Conservation (phyloP, 2,113 vertebrate genomes). For the Ciconia maguari region DNA sequence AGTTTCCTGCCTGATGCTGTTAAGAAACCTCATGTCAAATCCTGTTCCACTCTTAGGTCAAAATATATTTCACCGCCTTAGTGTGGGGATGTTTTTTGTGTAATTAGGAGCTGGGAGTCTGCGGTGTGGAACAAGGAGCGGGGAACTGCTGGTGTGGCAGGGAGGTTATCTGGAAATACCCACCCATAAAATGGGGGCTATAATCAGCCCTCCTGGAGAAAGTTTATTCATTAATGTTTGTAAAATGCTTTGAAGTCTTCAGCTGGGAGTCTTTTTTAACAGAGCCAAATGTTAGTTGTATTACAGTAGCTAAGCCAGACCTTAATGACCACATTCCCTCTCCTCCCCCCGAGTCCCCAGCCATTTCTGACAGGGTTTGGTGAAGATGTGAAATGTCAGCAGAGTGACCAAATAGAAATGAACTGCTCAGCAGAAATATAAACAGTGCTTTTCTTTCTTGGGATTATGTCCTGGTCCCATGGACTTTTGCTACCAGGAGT, state of each 20-base stretch:
- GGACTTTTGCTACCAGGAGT: not conserved
- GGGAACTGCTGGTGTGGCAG: not conserved
- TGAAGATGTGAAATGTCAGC: constrained; percentile 54
- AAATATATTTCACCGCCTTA: not conserved
- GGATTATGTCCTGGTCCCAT: not conserved
- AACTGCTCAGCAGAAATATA: constrained; percentile 54
- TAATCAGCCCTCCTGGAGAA: constrained; percentile 9
- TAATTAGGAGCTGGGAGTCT: not conserved
- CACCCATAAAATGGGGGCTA: constrained; percentile 17
- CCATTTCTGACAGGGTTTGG: constrained; percentile 20
- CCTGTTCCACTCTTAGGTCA: not conserved
- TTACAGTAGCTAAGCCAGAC: constrained; percentile 41
- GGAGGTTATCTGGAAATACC: constrained; percentile 28
- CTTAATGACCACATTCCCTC: not conserved
- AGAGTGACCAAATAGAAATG: constrained; percentile 47
- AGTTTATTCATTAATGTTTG: constrained; percentile 35
- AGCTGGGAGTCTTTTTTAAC: not conserved
- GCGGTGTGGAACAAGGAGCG: not conserved
- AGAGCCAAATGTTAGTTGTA: not conserved
- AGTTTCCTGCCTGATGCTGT: not conserved
- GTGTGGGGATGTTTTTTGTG: not conserved
- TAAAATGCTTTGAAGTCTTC: constrained; percentile 34
- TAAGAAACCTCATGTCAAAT: constrained; percentile 8
- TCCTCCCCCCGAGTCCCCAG: not conserved
- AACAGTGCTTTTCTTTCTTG: constrained; percentile 15